Percentiles rank a stretch among this genome's conserved stretches.
Evolutionary conservation across 2,888 invertebrate species (phyloP).

Genomic region (Sycophila texana): DNA sequence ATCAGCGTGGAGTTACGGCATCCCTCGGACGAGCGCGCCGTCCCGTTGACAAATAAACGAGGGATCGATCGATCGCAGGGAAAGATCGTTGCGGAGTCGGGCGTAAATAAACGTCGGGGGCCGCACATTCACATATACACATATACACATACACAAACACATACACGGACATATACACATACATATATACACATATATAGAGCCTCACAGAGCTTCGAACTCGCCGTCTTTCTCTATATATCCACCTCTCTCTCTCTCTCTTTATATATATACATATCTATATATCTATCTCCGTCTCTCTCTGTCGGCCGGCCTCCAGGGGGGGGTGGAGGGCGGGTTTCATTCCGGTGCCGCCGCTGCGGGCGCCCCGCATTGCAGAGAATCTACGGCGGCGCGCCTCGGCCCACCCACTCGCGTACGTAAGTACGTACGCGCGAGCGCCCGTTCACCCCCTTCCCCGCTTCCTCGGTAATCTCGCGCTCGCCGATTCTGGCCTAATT

Average conservation of each 20-base stretch:
- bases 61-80: background rate
- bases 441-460: too few relatives aligned
- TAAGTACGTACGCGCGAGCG: too few relatives aligned
- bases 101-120: background rate
- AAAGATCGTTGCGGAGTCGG: background rate
- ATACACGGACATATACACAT: background rate
- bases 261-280: background rate
- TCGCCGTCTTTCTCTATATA: background rate
- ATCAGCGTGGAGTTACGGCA: too few relatives aligned
- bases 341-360: slow-evolving; percentile 16
- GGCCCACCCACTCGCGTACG: background rate
- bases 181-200: background rate
- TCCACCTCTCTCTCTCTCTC: slow-evolving; percentile 4
- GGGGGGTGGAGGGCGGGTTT: slow-evolving; percentile 2
- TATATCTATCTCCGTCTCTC: slow-evolving; percentile 3
- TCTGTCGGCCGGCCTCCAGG: background rate
- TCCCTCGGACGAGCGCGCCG: too few relatives aligned
- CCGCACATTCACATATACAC: background rate
- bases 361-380: slow-evolving; percentile 46
- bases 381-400: slow-evolving; percentile 1
- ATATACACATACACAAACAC: background rate
- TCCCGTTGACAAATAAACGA: background rate
- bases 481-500: slow-evolving; percentile 25
- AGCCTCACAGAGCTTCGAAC: slow-evolving; percentile 16
- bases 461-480: background rate